Conservation (phyloP, 2,797 vertebrate species). For the Aphelocoma californica region DNA sequence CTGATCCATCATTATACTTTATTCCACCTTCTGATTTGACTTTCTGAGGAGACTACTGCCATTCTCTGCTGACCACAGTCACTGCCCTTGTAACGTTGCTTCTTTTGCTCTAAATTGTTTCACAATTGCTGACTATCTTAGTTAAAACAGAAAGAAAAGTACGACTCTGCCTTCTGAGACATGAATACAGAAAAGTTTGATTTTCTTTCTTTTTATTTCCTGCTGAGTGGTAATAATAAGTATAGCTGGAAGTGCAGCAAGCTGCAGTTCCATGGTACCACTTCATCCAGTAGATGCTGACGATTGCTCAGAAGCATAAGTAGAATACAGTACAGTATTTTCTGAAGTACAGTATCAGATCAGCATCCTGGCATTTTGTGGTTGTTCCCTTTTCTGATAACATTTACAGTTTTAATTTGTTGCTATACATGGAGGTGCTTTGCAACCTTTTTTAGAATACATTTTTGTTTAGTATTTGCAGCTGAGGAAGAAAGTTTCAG, state of each 20-base stretch:
- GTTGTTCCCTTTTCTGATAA: neutral
- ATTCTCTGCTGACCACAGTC: neutral
- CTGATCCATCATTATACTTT: neutral
- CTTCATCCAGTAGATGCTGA: neutral
- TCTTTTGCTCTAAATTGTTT: neutral
- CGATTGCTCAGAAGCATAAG: neutral
- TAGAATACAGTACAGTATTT: neutral
- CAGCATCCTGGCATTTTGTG: neutral
- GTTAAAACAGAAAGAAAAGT: neutral
- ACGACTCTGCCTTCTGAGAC: neutral
- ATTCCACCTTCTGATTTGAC: neutral
- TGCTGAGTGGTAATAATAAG: neutral
- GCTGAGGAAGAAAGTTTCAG: neutral
- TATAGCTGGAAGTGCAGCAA: neutral
- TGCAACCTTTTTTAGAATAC: neutral
- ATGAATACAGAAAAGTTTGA: neutral
- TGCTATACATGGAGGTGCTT: neutral
- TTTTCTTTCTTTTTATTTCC: neutral
- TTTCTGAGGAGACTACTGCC: neutral
- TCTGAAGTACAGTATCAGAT: neutral
- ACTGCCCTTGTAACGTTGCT: neutral
- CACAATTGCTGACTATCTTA: neutral
- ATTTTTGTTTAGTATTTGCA: neutral
- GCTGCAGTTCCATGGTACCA: neutral
- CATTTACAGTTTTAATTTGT: neutral